Base-by-base conservation (phyloP, 2,888 invertebrate genomes). In the Volucella zonaria region DNA sequence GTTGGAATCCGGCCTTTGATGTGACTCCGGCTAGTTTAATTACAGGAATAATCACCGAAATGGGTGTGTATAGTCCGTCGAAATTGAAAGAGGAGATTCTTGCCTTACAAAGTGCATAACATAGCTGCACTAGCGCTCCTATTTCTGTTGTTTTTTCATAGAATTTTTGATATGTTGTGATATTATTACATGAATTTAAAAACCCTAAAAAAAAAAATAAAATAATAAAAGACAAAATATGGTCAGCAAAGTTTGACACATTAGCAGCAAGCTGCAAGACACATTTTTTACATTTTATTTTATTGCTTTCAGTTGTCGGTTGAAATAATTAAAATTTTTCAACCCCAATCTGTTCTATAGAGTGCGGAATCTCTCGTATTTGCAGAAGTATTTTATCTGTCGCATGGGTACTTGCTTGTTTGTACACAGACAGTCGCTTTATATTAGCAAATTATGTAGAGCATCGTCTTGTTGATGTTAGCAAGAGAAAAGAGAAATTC, bases 1-100 rank as follows among this genome's bases (percentile, higher is more conserved):
- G 97, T 90, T 99, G 99, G 99, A 99, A 99, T 93, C 99, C 99
- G 66, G 97, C 99, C 0, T 99, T 99, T 92, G 99, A 99, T 92
- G 96, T 99, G 0, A 99, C 99, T 3, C 99, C 99, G 38, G 97
- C 97, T 0, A 93, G 94, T 15, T 93, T 99, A 43, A 99, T 99
- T 87, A 96, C 97, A 76, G 98, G 95, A 18, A 97, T 99, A 86
- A 96, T 99, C 45, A 99, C 99, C 10, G 99, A 99, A 92, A 94
- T 94, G 88, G 99, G 99, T 14, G 96, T 98, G 1, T 97, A 95
- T 89, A 91, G 75, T 68, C 96, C 97, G 4, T 90, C 93, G 9
- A 89, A 90, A 76, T 88, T 92, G 51, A 89, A 89, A 87, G 89
- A 87, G 73, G 90, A 90, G 76, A 91, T 92, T 52, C 62, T 52